A percentile compares a stretch with the other conserved stretches of the same genome.
Conservation (phyloP, 1,140 invertebrate genomes). For the Papilio polyxenes region DNA sequence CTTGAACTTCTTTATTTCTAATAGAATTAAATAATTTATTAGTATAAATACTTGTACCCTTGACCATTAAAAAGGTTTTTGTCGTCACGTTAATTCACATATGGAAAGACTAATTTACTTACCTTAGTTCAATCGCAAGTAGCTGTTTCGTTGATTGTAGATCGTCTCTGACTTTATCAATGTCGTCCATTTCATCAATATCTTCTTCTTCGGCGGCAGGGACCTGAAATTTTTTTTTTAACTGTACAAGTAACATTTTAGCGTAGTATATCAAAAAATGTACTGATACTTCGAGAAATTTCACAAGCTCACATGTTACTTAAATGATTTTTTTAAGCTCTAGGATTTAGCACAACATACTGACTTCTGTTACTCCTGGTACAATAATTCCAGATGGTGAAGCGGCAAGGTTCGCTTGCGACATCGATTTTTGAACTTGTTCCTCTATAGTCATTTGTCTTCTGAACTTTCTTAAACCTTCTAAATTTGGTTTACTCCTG, state of each 20-base stretch:
- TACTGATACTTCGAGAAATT: too few species aligned
- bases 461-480: slow-evolving; percentile 92
- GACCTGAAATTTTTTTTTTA: slow-evolving; percentile 48
- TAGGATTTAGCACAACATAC: neutral
- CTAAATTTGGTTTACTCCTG: slow-evolving; percentile 90
- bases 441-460: slow-evolving; percentile 94
- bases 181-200: slow-evolving; percentile 92
- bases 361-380: slow-evolving; percentile 58
- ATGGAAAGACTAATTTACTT: slow-evolving; percentile 39
- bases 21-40: slow-evolving; percentile 31
- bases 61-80: neutral
- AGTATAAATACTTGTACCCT: neutral
- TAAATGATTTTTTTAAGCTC: neutral
- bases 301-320: too few species aligned
- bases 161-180: slow-evolving; percentile 94
- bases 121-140: slow-evolving; percentile 89
- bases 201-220: slow-evolving; percentile 82
- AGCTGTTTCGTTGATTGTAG: slow-evolving; percentile 95
- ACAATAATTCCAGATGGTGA: slow-evolving; percentile 66
- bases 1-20: slow-evolving; percentile 91
- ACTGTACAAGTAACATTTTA: neutral
- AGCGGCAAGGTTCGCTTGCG: slow-evolving; percentile 82
- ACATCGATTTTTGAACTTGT: slow-evolving; percentile 90
- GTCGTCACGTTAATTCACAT: neutral
- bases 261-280: too few species aligned